Evolutionary conservation across 1,140 invertebrate genomes (phyloP), one percentile per base, ranked within the genome.

Genomic region (Scaptomyza graminum): DNA sequence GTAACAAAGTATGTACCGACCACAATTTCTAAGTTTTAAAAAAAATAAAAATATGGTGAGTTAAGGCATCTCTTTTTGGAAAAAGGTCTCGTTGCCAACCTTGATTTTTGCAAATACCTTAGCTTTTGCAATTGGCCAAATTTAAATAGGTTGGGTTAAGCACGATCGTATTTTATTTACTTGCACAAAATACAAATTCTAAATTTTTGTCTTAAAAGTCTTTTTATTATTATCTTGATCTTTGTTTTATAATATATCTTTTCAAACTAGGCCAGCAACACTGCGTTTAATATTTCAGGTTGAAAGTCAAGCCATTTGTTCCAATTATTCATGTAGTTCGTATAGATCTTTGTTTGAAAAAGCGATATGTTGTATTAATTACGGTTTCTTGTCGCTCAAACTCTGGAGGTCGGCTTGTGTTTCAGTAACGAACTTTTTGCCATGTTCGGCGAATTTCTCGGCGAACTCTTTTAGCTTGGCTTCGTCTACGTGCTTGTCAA

Each of bases 381-480:
- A 49, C 11, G 9, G n/a, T 12, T 43, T 25, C 55, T 60, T 67
- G 4, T 28, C 22, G 2, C 15, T n/a, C 11, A 60, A 12, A 3
- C 8, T 44, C 8, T 60, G 39, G 2, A 43, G n/a, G 8, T 44
- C 39, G 8, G 47, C 8, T 16, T 51, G 34, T 4, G 64, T 22
- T 5, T 44, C 15, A 1, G 13, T 3, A 0, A 60, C 0, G 2
- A 67, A 60, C 25, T 44, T 43, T 16, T 44, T 67, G 56, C 13
- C 15, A 15, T 60, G 8, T 1, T 51, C 46, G 12, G 13, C 25
- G 5, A 60, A 34, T 11, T 37, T 60, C 0, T 51, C 37, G 7
- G 12, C 11, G 6, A 67, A 12, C 1, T 60, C 37, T 15, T 60
- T 34, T 4, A 67, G 5, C 25, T 67, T 60, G 0, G 2, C 28